Conservation (phyloP, 2,888 invertebrate genomes). For the Nipponacmea schrenckii region DNA sequence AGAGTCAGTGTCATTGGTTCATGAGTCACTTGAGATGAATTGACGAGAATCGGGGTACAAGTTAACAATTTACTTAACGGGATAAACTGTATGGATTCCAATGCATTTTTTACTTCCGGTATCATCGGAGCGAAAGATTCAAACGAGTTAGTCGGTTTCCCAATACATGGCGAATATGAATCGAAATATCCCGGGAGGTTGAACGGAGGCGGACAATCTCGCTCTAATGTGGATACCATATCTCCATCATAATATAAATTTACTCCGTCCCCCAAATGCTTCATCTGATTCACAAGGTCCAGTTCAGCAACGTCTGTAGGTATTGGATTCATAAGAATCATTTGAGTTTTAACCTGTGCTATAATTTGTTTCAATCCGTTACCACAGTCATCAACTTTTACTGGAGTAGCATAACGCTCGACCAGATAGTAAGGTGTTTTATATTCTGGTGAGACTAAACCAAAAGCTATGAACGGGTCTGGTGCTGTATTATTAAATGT, state of each 20-base stretch:
- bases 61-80: background rate
- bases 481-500: background rate
- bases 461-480: background rate
- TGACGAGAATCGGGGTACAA: background rate
- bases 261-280: background rate
- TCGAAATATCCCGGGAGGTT: no score
- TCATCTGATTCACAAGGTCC: background rate
- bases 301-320: background rate
- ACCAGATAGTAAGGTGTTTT: background rate
- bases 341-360: background rate
- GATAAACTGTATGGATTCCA: background rate
- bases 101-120: background rate
- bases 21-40: background rate
- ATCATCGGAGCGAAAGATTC: background rate
- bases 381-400: background rate
- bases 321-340: background rate
- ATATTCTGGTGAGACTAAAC: background rate
- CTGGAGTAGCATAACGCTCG: background rate
- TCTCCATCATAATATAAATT: background rate
- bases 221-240: background rate
- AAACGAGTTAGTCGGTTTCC: background rate
- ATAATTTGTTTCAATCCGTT: background rate
- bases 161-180: no score
- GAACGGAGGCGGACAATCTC: background rate
- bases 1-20: background rate